Base-by-base conservation (phyloP, 2,888 invertebrate genomes). In the Scrobipalpa costella region DNA sequence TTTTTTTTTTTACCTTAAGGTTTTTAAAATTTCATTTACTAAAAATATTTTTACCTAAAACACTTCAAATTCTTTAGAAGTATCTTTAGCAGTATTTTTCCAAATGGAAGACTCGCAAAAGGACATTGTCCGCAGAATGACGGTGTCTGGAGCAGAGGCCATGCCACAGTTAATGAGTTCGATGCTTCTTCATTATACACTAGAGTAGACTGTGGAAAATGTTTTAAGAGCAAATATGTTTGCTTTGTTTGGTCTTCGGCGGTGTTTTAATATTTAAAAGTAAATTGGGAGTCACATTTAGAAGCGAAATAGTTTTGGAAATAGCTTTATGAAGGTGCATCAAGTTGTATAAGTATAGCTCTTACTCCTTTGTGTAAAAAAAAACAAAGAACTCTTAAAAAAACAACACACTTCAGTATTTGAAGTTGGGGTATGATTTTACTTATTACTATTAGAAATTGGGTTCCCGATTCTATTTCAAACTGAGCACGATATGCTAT, bases 151-250 rank as follows among this genome's bases (percentile, higher is more conserved):
- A 21, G 50, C 21, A 21, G 19, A 44, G 50, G 9, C 13, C 50
- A 44, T 15, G 44, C 15, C 44, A 5, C n/a, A n/a, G 44, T 52
- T 52, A 52, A 52, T 52, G 27, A 52, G 50, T 52, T 21, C 50
- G 50, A 52, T 52, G 50, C 50, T 52, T 52, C 50, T 21, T 21
- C 21, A 52, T 52, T 21, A 21, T 52, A 11, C 21, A 52, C 11
- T 27, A 8, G 21, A 52, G 11, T 52, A 8, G 21, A 21, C 50
- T 52, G 50, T 13, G 19, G 49, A 49, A 49, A 49, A 49, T 13
- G 50, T 21, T 44, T n/a, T 27, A 27, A 27, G n/a, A 44, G 15
- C 44, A 6, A 40, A 44, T 44, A 5, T 44, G 15, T 44, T 44
- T 44, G 44, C 7, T 38, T 40, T 40, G 40, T 40, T n/a, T 40